Conservation (phyloP, 2,888 invertebrate genomes). For the Pammene fasciana region DNA sequence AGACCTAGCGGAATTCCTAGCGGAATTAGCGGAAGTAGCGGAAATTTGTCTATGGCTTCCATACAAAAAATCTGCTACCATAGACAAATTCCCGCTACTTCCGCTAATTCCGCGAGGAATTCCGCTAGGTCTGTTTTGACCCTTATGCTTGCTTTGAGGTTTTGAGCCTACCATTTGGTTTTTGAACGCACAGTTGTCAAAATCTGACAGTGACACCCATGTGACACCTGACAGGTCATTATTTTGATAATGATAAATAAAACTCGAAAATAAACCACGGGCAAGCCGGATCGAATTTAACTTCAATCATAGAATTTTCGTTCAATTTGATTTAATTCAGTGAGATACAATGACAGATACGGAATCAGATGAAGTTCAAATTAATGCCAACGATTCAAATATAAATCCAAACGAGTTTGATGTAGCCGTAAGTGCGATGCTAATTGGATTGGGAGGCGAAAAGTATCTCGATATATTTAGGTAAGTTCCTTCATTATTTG, state of each 20-base stretch:
- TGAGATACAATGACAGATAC: conserved; percentile 44
- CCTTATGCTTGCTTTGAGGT: no score
- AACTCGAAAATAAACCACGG: neutral
- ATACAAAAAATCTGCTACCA: no score
- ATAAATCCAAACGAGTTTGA: conserved; percentile 72
- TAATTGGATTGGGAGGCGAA: conserved; percentile 71
- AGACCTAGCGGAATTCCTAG: no score
- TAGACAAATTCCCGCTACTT: no score
- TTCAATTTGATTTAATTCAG: neutral
- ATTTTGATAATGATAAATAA: conserved; percentile 10
- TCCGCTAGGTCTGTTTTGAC: no score
- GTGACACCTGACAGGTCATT: no score
- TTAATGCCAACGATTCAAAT: conserved; percentile 49
- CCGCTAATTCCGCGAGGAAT: no score
- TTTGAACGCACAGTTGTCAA: conserved; percentile 5
- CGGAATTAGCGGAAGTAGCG: no score
- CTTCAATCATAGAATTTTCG: neutral
- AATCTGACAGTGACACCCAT: neutral
- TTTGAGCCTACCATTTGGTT: neutral
- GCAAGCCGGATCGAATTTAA: neutral
- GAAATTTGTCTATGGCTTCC: no score
- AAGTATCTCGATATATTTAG: conserved; percentile 74
- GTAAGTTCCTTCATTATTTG: conserved; percentile 51
- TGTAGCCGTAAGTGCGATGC: conserved; percentile 67
- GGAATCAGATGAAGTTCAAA: conserved; percentile 42